Percentiles rank a stretch among this genome's conserved stretches.
Conservation (phyloP, 2,888 invertebrate species). For the Thereva nobilitata region DNA sequence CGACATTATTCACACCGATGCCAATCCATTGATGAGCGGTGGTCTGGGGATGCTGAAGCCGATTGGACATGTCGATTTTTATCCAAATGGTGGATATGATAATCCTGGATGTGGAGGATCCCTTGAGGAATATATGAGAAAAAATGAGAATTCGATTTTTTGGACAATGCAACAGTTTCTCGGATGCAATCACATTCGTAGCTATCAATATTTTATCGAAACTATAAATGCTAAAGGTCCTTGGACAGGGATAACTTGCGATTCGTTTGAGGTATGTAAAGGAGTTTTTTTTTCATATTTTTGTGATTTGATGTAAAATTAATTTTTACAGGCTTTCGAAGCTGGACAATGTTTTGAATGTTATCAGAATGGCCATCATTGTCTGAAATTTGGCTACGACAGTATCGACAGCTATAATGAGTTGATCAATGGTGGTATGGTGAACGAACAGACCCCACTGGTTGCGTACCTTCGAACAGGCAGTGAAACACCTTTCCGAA, state of each 20-base stretch:
- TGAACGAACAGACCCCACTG: slow-evolving; percentile 61
- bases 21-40: slow-evolving; percentile 61
- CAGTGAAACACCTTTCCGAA: slow-evolving; percentile 72
- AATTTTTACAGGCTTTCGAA: slow-evolving; percentile 64
- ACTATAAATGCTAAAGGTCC: slow-evolving; percentile 78
- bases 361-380: slow-evolving; percentile 66
- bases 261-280: slow-evolving; percentile 69
- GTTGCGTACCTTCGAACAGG: slow-evolving; percentile 76
- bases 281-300: neutral
- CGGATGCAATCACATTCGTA: slow-evolving; percentile 86
- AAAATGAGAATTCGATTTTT: slow-evolving; percentile 65
- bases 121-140: slow-evolving; percentile 67
- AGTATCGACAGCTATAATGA: slow-evolving; percentile 63
- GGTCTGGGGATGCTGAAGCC: slow-evolving; percentile 80
- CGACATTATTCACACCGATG: slow-evolving; percentile 88
- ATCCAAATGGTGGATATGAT: slow-evolving; percentile 83
- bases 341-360: slow-evolving; percentile 74
- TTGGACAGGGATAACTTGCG: slow-evolving; percentile 77
- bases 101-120: slow-evolving; percentile 72
- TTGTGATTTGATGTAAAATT: neutral
- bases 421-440: slow-evolving; percentile 57
- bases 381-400: slow-evolving; percentile 72
- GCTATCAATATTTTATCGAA: slow-evolving; percentile 82
- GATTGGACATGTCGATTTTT: slow-evolving; percentile 89
- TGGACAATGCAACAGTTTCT: slow-evolving; percentile 63